These are phyloP conservation scores for Styela clava DNA, from an alignment of 23 tunicate species.

Conservation along the genomic window DNA sequence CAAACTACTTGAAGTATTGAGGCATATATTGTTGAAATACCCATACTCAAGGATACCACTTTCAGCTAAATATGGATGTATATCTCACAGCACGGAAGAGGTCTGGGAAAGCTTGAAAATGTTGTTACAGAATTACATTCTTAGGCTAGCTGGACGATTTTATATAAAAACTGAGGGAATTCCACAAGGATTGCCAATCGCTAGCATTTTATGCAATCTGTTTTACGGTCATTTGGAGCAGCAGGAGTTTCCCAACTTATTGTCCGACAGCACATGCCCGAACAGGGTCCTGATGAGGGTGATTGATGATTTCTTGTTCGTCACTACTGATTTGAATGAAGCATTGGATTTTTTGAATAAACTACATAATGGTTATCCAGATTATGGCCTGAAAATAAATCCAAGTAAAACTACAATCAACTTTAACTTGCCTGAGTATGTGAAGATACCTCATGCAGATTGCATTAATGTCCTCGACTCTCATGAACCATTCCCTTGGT, in stretches of 20 bases:
- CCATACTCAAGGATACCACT: slow-evolving; percentile 12
- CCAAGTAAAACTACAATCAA: slow-evolving; percentile 1
- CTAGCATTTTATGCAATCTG: slow-evolving; percentile 19
- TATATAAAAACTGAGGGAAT: slow-evolving; percentile 16
- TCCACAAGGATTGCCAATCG: slow-evolving; percentile 26
- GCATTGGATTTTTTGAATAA: slow-evolving; percentile 13
- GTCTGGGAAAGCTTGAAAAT: slow-evolving; percentile 9
- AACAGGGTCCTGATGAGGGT: slow-evolving; percentile 4
- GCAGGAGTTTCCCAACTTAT: slow-evolving; percentile 11
- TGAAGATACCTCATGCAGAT: background rate
- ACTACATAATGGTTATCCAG: slow-evolving; percentile 10
- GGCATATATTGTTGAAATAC: background rate
- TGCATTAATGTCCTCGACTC: slow-evolving; percentile 7
- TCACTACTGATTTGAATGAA: slow-evolving; percentile 14
- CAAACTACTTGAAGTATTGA: slow-evolving; percentile 7
- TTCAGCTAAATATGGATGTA: background rate
- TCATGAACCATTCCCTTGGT: slow-evolving; percentile 24
- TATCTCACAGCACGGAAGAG: slow-evolving; percentile 15
- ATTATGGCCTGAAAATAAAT: slow-evolving; percentile 16
- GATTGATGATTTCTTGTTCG: slow-evolving; percentile 21
- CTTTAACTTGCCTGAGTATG: background rate
- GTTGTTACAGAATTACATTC: background rate
- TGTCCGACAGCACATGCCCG: background rate
- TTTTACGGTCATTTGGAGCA: slow-evolving; percentile 30
- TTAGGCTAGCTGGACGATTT: background rate